Conservation (phyloP, 2,888 invertebrate species). For the Thyatira batis region DNA sequence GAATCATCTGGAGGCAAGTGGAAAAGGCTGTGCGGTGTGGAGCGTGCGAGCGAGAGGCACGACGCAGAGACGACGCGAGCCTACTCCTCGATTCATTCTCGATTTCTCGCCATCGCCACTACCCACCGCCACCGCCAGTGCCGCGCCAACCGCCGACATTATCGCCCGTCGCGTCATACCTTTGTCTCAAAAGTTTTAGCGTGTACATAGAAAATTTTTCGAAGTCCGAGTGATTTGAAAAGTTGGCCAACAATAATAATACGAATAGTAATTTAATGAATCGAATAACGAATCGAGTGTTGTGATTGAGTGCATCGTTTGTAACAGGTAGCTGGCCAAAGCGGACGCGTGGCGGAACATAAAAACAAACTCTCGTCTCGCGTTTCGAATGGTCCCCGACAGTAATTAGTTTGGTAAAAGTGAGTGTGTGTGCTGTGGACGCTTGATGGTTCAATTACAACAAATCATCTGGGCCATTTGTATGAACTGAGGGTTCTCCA, state of each 20-base stretch:
- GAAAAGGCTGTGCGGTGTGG: conserved; percentile 33
- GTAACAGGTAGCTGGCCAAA: conserved; percentile 38
- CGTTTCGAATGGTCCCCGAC: conserved; percentile 68
- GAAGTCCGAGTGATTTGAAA: conserved; percentile 54
- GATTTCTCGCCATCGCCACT: conserved; percentile 44
- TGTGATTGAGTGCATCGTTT: conserved; percentile 59
- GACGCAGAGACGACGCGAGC: conserved; percentile 26
- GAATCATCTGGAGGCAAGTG: conserved; percentile 42
- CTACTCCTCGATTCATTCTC: conserved; percentile 59
- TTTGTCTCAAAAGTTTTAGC: conserved; percentile 42
- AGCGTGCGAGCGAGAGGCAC: conserved; percentile 63
- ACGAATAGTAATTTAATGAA: conserved; percentile 47
- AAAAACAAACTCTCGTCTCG: conserved; percentile 71
- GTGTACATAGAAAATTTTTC: conserved; percentile 44
- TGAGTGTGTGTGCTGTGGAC: conserved; percentile 77
- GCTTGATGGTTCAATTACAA: conserved; percentile 72
- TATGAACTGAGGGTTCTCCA: conserved; percentile 49
- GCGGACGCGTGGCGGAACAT: conserved; percentile 68
- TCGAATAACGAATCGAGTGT: conserved; percentile 66
- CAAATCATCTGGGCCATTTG: conserved; percentile 60
- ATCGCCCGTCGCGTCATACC: conserved; percentile 49
- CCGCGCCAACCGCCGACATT: conserved; percentile 65
- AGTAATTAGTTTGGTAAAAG: conserved; percentile 78
- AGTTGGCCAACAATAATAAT: conserved; percentile 43
- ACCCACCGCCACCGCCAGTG: conserved; percentile 42